A percentile compares a stretch with the other conserved stretches of the same genome.
phyloP scores from a whole-genome alignment of 2,797 vertebrate genomes.

The Pseudochirops cupreus region DNA sequence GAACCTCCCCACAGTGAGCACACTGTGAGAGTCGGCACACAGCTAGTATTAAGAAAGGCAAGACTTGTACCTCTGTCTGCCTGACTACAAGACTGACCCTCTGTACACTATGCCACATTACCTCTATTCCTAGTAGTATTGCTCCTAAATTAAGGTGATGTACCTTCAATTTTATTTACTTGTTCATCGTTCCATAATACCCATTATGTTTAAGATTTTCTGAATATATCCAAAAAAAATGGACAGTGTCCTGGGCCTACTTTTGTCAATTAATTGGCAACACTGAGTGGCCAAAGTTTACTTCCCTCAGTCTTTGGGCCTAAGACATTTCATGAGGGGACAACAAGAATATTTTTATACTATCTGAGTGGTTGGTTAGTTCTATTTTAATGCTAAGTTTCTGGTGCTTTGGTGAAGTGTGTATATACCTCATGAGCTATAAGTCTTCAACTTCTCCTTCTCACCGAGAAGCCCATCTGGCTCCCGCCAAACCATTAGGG shows the following conservation, averaged over 20 bases:
- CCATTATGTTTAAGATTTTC: not conserved
- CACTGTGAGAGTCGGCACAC: too few relatives aligned
- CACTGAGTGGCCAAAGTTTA: not conserved
- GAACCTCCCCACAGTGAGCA: too few relatives aligned
- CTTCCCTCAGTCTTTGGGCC: not conserved
- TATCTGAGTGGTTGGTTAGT: not conserved
- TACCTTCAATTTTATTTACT: conserved; percentile 18
- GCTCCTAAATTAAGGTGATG: not conserved
- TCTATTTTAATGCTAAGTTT: not conserved
- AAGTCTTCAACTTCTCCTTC: not conserved
- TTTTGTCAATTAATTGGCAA: not conserved
- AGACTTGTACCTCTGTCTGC: not conserved
- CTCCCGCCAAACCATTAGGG: not conserved
- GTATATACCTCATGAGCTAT: not conserved
- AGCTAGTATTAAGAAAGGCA: not conserved
- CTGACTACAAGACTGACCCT: too few relatives aligned
- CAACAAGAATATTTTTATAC: not conserved
- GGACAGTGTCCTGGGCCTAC: not conserved
- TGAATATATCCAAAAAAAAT: not conserved
- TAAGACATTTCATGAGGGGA: not conserved
- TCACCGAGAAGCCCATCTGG: not conserved
- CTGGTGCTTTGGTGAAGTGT: conserved; percentile 17
- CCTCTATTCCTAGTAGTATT: not conserved
- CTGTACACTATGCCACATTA: not conserved
- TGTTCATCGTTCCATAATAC: not conserved